Evolutionary conservation across 64 coral and sea anemone species (phyloP).

Genomic region (Platygyra sinensis): DNA sequence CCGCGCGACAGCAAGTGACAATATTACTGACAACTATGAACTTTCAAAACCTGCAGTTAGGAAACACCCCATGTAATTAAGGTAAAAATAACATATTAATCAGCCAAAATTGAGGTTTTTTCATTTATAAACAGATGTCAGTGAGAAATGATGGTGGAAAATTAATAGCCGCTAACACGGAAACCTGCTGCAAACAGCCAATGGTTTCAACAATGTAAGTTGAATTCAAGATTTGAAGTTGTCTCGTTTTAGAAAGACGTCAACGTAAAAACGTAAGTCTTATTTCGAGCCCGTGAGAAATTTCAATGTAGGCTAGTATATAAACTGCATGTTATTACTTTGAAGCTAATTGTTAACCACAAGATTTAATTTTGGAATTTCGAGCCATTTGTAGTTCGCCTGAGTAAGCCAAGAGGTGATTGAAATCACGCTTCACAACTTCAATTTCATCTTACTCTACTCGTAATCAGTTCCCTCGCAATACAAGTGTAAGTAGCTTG

Average conservation of each 20-base stretch:
- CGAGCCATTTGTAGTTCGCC: neutral
- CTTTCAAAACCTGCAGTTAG: neutral
- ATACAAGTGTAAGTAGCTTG: neutral
- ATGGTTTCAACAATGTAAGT: neutral
- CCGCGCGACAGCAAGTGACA: neutral
- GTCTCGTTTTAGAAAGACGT: neutral
- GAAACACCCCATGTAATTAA: neutral
- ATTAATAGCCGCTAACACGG: neutral
- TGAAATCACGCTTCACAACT: neutral
- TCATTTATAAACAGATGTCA: slow-evolving; percentile 16
- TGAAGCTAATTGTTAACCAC: neutral
- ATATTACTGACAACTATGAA: neutral
- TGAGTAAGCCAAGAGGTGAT: neutral
- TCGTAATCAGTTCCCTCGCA: neutral
- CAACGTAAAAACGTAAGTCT: neutral
- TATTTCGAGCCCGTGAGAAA: neutral
- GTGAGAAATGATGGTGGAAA: neutral
- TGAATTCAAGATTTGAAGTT: too few species aligned
- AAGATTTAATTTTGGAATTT: slow-evolving; percentile 1
- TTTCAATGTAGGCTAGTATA: neutral
- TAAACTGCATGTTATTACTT: neutral
- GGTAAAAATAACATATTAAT: neutral
- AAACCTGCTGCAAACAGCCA: neutral
- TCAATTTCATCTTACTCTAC: neutral
- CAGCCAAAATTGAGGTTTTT: slow-evolving; percentile 1